Percentiles rank a stretch among this genome's conserved stretches.
These are phyloP conservation scores for Gastrophysa polygoni DNA, from an alignment of 2,888 invertebrate genomes.

Conservation along the genomic window DNA sequence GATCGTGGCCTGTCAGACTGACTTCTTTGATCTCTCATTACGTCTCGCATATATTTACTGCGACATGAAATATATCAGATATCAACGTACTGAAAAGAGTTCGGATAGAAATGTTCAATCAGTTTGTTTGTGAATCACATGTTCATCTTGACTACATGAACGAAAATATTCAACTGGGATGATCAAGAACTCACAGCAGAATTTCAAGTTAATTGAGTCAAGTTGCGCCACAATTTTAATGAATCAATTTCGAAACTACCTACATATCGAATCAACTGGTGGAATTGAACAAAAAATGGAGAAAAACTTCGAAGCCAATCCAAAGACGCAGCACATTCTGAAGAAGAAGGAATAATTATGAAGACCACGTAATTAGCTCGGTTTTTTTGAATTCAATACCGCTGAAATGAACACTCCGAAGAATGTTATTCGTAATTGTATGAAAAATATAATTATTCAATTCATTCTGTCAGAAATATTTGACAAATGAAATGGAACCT, in stretches of 20 bases:
- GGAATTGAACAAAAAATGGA: background rate
- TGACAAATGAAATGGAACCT: background rate
- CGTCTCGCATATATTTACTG: too few relatives aligned
- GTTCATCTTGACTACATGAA: too few relatives aligned
- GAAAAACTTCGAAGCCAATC: background rate
- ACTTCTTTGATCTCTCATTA: too few relatives aligned
- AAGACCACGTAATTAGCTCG: background rate
- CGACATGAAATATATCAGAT: too few relatives aligned
- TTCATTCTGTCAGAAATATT: constrained; percentile 2
- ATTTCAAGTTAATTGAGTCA: background rate
- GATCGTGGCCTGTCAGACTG: too few relatives aligned
- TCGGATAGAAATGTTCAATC: too few relatives aligned
- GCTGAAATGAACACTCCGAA: background rate
- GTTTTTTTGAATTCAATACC: background rate
- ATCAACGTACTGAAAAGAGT: too few relatives aligned
- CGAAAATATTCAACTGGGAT: background rate
- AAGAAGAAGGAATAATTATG: constrained; percentile 8
- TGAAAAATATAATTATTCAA: constrained; percentile 8
- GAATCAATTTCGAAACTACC: constrained; percentile 2
- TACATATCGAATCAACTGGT: background rate
- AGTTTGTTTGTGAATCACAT: too few relatives aligned
- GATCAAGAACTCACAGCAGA: too few relatives aligned
- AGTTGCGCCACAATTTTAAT: constrained; percentile 7
- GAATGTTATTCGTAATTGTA: background rate
- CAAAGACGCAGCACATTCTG: background rate